Percentiles rank a stretch among this genome's conserved stretches.
Conservation (phyloP, 1,140 invertebrate species). For the Aricia agestis region DNA sequence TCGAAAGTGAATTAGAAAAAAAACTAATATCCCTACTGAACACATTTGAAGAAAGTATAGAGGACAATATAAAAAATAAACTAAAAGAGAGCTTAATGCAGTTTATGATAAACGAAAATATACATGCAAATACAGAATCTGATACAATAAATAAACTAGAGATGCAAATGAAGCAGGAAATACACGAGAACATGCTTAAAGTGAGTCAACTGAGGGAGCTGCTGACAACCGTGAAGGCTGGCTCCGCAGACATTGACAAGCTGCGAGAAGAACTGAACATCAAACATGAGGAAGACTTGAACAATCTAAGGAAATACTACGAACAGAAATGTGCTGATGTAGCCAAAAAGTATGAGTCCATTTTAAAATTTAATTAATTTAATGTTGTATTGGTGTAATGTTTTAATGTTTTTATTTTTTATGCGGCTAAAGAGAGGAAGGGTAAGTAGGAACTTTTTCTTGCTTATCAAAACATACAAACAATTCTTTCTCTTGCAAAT, state of each 20-base stretch:
- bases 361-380: background rate
- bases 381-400: background rate
- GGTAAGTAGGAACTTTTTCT: background rate
- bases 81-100: conserved; percentile 74
- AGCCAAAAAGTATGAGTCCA: conserved; percentile 80
- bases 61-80: conserved; percentile 65
- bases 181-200: conserved; percentile 66
- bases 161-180: conserved; percentile 59
- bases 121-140: conserved; percentile 62
- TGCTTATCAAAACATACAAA: conserved; percentile 7
- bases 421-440: background rate
- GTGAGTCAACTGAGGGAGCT: conserved; percentile 64
- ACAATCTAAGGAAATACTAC: conserved; percentile 85
- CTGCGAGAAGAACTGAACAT: conserved; percentile 77
- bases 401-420: background rate
- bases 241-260: conserved; percentile 72
- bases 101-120: conserved; percentile 69
- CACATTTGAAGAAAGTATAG: conserved; percentile 58
- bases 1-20: conserved; percentile 56
- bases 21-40: conserved; percentile 60
- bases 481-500: conserved; percentile 13
- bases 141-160: conserved; percentile 65
- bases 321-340: conserved; percentile 86
- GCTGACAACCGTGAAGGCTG: conserved; percentile 69
- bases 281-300: conserved; percentile 84